Evolutionary conservation across 2,888 invertebrate species (phyloP).

Genomic region (Lepetodrilus schrolli): DNA sequence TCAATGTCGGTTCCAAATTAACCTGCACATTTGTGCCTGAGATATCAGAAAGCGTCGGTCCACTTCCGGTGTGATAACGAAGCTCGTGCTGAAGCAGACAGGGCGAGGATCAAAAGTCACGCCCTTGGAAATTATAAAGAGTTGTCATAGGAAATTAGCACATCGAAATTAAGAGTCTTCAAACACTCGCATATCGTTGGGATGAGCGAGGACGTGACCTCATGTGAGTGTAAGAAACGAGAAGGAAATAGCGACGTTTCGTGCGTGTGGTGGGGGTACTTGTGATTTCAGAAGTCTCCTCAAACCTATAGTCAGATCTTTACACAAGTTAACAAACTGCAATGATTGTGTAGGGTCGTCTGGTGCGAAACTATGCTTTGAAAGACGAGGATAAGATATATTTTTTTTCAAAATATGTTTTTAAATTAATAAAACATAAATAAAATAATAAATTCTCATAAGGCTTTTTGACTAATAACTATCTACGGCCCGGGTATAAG

Average conservation of each 20-base stretch:
- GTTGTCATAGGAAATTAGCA: slow-evolving; percentile 24
- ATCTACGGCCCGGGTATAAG: too few relatives aligned
- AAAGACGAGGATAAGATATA: too few relatives aligned
- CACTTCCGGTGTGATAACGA: not conserved
- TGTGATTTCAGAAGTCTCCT: not conserved
- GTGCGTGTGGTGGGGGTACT: not conserved
- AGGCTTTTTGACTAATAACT: too few relatives aligned
- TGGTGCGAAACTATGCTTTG: too few relatives aligned
- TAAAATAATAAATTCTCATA: too few relatives aligned
- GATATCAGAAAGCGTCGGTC: slow-evolving; percentile 4
- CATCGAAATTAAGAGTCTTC: slow-evolving; percentile 9
- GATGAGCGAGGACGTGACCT: slow-evolving; percentile 15
- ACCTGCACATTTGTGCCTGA: too few relatives aligned
- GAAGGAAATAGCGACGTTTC: not conserved
- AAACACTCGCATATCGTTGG: slow-evolving; percentile 3
- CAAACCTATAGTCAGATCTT: too few relatives aligned
- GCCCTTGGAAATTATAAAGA: slow-evolving; percentile 26
- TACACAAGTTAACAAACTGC: too few relatives aligned
- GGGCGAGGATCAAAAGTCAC: slow-evolving; percentile 15
- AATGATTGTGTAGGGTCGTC: too few relatives aligned
- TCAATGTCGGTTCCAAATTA: too few relatives aligned
- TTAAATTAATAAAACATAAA: too few relatives aligned
- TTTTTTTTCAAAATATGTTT: too few relatives aligned
- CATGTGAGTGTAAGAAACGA: not conserved
- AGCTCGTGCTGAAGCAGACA: slow-evolving; percentile 7